A percentile compares a stretch with the other conserved stretches of the same genome.
These are phyloP conservation scores for Mystacornis crossleyi DNA, from an alignment of 2,113 vertebrate species.

Conservation along the genomic window DNA sequence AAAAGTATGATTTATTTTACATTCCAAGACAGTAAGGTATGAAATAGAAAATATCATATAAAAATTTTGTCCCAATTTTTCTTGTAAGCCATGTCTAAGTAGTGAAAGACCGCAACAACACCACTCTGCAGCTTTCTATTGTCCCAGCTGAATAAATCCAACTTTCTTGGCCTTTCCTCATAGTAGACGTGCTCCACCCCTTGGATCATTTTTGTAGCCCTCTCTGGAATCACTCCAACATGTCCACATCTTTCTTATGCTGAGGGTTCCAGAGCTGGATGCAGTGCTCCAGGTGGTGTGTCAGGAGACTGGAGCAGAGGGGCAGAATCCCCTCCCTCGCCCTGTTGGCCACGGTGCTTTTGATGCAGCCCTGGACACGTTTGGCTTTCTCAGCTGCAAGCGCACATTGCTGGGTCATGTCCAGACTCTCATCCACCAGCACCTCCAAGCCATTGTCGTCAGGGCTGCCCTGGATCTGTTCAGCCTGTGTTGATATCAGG, in stretches of 20 bases:
- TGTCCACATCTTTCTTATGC: neutral
- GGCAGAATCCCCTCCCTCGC: rapidly evolving
- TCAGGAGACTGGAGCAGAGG: neutral
- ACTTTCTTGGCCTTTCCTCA: neutral
- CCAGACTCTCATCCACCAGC: neutral
- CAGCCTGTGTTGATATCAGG: rapidly evolving
- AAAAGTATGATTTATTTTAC: neutral
- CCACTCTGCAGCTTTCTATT: neutral
- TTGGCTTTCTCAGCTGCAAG: neutral
- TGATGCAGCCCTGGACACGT: neutral
- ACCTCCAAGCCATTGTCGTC: neutral
- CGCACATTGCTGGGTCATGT: neutral
- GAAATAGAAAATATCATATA: neutral
- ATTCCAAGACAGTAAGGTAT: neutral
- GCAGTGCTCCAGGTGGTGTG: neutral
- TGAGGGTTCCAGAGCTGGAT: neutral
- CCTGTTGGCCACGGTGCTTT: neutral
- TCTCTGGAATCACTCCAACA: neutral
- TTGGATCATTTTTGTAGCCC: neutral
- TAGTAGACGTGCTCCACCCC: neutral
- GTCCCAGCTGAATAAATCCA: neutral
- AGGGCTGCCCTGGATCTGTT: neutral
- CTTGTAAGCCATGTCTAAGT: neutral
- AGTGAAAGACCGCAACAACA: neutral
- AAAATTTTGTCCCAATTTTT: neutral